These are phyloP conservation scores for Drymonia ruficornis DNA, from an alignment of 2,888 invertebrate species.

Conservation along the genomic window DNA sequence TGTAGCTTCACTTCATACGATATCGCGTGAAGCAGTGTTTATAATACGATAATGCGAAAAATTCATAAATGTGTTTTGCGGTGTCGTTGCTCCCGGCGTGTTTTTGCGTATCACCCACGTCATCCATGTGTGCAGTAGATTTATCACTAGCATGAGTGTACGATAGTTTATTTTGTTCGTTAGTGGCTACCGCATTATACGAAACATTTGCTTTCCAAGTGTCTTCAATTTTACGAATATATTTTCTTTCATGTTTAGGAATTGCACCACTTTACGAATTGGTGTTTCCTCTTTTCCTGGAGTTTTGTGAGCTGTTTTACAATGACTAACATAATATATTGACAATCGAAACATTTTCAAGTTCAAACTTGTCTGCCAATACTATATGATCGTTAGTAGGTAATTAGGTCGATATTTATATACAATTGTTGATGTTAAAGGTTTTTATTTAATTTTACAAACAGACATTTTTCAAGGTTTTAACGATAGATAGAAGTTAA, in stretches of 20 bases:
- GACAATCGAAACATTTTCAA: conserved; percentile 16
- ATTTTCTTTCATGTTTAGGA: conserved; percentile 13
- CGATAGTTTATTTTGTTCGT: conserved; percentile 47
- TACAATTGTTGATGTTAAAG: no score
- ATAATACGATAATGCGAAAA: conserved; percentile 65
- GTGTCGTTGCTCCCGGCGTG: conserved; percentile 59
- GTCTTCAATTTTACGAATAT: conserved; percentile 40
- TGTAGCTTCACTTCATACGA: conserved; percentile 59
- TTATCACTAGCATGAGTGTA: conserved; percentile 35
- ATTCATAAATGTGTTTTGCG: conserved; percentile 48
- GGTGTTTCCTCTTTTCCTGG: conserved; percentile 13
- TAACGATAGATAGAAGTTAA: background rate
- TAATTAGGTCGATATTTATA: background rate
- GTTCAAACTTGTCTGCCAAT: conserved; percentile 16
- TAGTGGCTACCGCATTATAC: conserved; percentile 48
- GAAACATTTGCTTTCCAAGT: conserved; percentile 47
- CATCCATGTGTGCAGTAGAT: conserved; percentile 44
- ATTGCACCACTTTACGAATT: conserved; percentile 23
- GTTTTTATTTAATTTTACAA: background rate
- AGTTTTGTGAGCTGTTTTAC: conserved; percentile 25
- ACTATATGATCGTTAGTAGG: background rate
- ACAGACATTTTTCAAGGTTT: background rate
- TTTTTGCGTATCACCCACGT: conserved; percentile 47
- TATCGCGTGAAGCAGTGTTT: conserved; percentile 51
- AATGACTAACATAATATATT: conserved; percentile 15